Base-by-base conservation (phyloP, 2,888 invertebrate species). In the Ganaspis brasiliensis region DNA sequence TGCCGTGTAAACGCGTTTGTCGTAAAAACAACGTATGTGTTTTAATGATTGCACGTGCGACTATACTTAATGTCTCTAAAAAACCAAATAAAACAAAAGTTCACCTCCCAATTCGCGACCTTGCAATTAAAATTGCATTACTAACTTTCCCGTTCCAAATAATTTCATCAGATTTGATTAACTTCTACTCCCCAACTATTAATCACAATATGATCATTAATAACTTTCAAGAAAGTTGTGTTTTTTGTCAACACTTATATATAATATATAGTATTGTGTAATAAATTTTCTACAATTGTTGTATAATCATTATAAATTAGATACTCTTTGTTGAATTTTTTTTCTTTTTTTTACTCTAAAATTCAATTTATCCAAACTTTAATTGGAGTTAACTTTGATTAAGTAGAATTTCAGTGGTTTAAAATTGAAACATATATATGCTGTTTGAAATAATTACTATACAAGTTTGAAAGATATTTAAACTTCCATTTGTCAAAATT, bases 31-130 rank as follows among this genome's bases (percentile, higher is more conserved):
- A 24, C 24, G 1, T 24, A 57, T 57, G 57, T 57, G 26, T 57
- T 57, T 57, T 57, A 57, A 59, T 59, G 57, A 59, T 59, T 59
- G 57, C 57, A 59, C 57, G 57, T 59, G 26, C 57, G 57, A 59
- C 57, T 59, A n/a, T 31, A n/a, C 31, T 31, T 59, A 59, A 59
- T 59, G 16, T 14, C 37, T 19, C 5, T 61, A 12, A 37, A 61
- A 37, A 35, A 19, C 8, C 16, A 16, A 37, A 61, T 35, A 19
- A 35, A 61, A 61, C 2, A 31, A 35, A 61, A 35, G 0, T 19
- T 10, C 1, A 37, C 37, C 35, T 37, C 19, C 19, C 37, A 61
- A 37, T 61, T 16, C 61, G 12, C 10, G 37, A 61, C 12, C 37
- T 61, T 9, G 19, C 37, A 19, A 37, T 61, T 19, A 37, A 19